These are phyloP conservation scores for Atractosteus spatula DNA, from an alignment of 2,113 vertebrate species.

Conservation along the genomic window DNA sequence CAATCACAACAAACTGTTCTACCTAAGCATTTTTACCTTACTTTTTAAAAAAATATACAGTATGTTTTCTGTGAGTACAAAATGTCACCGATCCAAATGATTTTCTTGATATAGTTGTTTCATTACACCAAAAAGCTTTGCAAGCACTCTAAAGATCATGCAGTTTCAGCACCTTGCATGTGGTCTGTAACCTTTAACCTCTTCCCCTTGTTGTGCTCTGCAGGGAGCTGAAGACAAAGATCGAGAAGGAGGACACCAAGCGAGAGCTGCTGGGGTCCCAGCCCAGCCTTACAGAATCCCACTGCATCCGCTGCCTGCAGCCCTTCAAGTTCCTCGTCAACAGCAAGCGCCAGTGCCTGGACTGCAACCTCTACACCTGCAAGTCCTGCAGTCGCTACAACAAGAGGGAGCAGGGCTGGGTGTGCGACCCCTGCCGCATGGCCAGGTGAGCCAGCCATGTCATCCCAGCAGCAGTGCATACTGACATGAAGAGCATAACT, in stretches of 20 bases:
- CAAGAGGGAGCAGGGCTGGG: conserved; percentile 78
- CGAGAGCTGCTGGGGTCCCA: conserved; percentile 68
- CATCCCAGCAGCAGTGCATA: too few relatives aligned
- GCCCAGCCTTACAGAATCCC: conserved; percentile 68
- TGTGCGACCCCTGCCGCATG: conserved; percentile 81
- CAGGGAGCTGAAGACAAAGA: conserved; percentile 79
- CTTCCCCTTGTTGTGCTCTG: not conserved
- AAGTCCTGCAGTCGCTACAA: conserved; percentile 77
- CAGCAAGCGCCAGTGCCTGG: conserved; percentile 76
- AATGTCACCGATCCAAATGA: not conserved
- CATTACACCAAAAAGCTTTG: too few relatives aligned
- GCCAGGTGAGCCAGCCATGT: conserved; percentile 65
- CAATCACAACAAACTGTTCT: too few relatives aligned
- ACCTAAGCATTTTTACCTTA: too few relatives aligned
- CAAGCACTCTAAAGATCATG: not conserved
- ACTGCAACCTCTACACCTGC: conserved; percentile 77
- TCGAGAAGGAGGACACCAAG: conserved; percentile 77
- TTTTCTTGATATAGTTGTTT: not conserved
- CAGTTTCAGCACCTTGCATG: not conserved
- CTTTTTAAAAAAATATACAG: too few relatives aligned
- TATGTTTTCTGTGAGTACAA: too few relatives aligned
- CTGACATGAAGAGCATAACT: too few relatives aligned
- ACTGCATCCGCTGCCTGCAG: conserved; percentile 85
- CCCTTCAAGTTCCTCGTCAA: conserved; percentile 81
- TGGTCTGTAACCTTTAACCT: not conserved